These are phyloP conservation scores for Sinella curviseta DNA, from an alignment of 1,140 invertebrate species.

Conservation along the genomic window DNA sequence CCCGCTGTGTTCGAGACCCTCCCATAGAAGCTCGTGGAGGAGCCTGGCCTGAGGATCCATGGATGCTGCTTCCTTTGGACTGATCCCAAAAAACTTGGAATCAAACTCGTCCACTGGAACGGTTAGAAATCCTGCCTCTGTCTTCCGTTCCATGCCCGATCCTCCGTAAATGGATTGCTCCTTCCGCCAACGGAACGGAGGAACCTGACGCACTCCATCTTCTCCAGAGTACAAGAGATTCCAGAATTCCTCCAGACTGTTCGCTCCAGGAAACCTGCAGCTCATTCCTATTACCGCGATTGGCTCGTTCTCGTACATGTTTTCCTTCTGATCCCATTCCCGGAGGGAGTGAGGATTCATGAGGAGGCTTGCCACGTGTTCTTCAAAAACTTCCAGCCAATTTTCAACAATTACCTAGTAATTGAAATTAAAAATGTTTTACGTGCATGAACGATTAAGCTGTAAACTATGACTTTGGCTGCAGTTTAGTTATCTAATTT, in stretches of 20 bases:
- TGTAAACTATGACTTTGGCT: too few relatives aligned
- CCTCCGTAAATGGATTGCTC: not conserved
- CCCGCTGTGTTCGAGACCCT: slow-evolving; percentile 61
- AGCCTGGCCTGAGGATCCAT: slow-evolving; percentile 67
- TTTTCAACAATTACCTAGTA: too few relatives aligned
- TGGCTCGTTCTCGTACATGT: too few relatives aligned
- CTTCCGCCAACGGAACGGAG: not conserved
- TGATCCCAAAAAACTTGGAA: slow-evolving; percentile 61
- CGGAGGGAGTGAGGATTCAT: too few relatives aligned
- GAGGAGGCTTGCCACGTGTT: too few relatives aligned
- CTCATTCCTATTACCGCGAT: not conserved
- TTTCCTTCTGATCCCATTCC: too few relatives aligned
- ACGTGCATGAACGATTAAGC: too few relatives aligned
- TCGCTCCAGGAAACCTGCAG: not conserved
- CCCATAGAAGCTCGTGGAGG: slow-evolving; percentile 63
- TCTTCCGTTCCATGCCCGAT: not conserved
- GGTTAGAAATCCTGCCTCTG: slow-evolving; percentile 29
- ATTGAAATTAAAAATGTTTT: too few relatives aligned
- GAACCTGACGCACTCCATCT: not conserved
- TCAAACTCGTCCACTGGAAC: slow-evolving; percentile 55
- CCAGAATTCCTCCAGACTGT: not conserved
- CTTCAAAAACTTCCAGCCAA: too few relatives aligned
- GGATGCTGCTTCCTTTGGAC: slow-evolving; percentile 59
- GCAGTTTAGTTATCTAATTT: too few relatives aligned
- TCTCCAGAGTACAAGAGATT: not conserved